Conservation (phyloP, 2,797 vertebrate genomes). For the Gila robusta region DNA sequence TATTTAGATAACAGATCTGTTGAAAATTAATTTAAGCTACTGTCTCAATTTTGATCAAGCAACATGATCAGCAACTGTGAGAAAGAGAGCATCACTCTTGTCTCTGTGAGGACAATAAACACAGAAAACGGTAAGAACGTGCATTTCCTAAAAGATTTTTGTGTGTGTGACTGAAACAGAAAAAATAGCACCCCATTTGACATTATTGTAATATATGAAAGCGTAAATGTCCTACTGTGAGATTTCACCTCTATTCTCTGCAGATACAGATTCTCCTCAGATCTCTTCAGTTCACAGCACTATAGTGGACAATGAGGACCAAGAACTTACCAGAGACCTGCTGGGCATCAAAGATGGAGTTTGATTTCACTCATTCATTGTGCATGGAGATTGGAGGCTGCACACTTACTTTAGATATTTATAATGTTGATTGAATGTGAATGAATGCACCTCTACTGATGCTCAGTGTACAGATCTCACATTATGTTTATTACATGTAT, state of each 20-base stretch:
- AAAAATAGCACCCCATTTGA: background rate
- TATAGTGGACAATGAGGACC: conserved; percentile 62
- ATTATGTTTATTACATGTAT: background rate
- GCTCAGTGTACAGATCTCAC: background rate
- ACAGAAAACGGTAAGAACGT: conserved; percentile 62
- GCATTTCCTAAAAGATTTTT: background rate
- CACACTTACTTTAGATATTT: conserved; percentile 8
- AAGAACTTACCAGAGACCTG: conserved; percentile 57
- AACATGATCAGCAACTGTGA: conserved; percentile 51
- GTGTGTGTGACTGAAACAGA: background rate
- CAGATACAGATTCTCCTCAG: conserved; percentile 65
- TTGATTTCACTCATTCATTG: conserved; percentile 4
- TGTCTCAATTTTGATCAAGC: conserved; percentile 46
- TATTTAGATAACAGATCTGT: conserved; percentile 4
- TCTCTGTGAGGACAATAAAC: conserved; percentile 65
- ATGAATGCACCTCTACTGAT: background rate
- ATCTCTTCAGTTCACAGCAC: conserved; percentile 62
- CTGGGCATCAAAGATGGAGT: conserved; percentile 40
- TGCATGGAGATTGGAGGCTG: background rate
- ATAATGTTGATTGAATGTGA: conserved; percentile 20
- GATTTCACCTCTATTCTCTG: background rate
- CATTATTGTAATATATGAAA: background rate
- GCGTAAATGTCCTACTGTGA: background rate
- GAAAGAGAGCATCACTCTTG: conserved; percentile 65
- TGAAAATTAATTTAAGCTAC: background rate